Evolutionary conservation across 2,113 vertebrate species (phyloP).

Genomic region (Hippolais icterina): DNA sequence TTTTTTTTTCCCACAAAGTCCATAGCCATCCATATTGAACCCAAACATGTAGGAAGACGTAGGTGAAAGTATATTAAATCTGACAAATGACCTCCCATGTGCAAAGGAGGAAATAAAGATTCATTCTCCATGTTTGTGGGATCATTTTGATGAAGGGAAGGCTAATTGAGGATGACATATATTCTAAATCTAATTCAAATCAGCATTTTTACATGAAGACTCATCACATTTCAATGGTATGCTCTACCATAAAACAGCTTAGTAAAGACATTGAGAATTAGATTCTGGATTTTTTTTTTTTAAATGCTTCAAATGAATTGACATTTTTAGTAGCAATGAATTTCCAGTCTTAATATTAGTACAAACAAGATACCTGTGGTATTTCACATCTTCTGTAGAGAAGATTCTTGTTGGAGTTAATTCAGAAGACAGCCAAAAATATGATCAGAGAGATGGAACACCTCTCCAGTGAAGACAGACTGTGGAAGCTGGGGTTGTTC

Average conservation of each 20-base stretch:
- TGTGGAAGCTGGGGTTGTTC: neutral
- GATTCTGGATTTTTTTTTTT: constrained; percentile 60
- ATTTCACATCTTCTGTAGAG: constrained; percentile 46
- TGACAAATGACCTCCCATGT: constrained; percentile 85
- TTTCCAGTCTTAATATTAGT: constrained; percentile 66
- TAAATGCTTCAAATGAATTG: constrained; percentile 68
- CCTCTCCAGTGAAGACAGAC: neutral
- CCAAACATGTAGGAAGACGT: constrained; percentile 76
- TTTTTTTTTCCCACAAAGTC: constrained; percentile 44
- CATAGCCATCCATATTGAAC: constrained; percentile 73
- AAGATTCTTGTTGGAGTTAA: neutral
- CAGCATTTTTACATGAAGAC: constrained; percentile 84
- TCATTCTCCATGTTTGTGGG: constrained; percentile 81
- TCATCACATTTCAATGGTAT: constrained; percentile 80
- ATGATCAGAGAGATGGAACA: neutral
- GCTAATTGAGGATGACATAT: constrained; percentile 82
- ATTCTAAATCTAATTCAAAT: constrained; percentile 85
- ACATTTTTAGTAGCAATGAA: constrained; percentile 71
- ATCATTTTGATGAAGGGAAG: constrained; percentile 83
- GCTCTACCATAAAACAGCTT: constrained; percentile 73
- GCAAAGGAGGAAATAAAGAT: constrained; percentile 85
- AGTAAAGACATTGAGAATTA: constrained; percentile 78
- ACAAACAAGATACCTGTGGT: constrained; percentile 47
- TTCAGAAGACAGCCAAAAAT: neutral
- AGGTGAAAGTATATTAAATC: constrained; percentile 82